A percentile compares a stretch with the other conserved stretches of the same genome.
phyloP scores from a whole-genome alignment of 2,113 vertebrate genomes.

The Hymenochirus boettgeri region DNA sequence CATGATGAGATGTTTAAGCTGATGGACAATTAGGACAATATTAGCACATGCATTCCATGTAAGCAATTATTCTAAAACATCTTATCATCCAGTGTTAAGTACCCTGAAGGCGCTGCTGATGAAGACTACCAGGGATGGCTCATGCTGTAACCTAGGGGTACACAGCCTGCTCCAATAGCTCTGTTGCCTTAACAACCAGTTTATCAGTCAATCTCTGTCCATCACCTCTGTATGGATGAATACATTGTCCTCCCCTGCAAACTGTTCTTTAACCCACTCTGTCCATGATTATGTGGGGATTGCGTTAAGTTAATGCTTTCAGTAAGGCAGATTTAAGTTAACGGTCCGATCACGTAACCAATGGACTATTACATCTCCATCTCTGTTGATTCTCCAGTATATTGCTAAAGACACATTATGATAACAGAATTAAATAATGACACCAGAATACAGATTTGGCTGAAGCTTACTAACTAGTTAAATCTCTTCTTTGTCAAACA shows the following conservation, averaged over 20 bases:
- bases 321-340: neutral
- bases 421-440: too few species aligned
- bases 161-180: neutral
- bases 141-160: neutral
- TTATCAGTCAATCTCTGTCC: slow-evolving; percentile 4
- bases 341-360: too few species aligned
- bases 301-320: neutral
- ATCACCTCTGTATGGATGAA: slow-evolving; percentile 28
- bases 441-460: too few species aligned
- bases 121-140: neutral
- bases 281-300: neutral
- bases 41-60: too few species aligned
- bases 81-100: too few species aligned
- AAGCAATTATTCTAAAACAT: too few species aligned
- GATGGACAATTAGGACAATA: too few species aligned
- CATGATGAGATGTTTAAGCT: too few species aligned
- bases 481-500: neutral
- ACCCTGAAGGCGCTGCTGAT: neutral
- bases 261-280: neutral
- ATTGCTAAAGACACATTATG: too few species aligned
- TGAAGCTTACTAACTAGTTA: too few species aligned
- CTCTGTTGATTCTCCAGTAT: too few species aligned
- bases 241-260: neutral
- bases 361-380: too few species aligned
- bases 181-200: slow-evolving; percentile 28